phyloP scores from a whole-genome alignment of 1,140 invertebrate species.

The Hydropsyche tenuis region DNA sequence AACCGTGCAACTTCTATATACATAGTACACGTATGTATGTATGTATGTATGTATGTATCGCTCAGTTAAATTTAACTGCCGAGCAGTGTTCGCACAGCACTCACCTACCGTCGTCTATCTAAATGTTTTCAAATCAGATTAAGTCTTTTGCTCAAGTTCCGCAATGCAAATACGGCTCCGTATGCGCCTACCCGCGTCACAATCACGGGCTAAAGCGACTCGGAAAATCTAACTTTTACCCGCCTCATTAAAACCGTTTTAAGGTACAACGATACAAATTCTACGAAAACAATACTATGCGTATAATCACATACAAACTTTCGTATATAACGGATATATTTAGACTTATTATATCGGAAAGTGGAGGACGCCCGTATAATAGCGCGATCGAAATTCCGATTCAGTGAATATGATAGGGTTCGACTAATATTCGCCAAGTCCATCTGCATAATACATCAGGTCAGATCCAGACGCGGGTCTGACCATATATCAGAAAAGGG shows the following conservation, averaged over 20 bases:
- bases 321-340: no score
- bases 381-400: no score
- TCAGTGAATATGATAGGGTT: no score
- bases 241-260: no score
- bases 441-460: conserved; percentile 27
- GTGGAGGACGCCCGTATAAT: no score
- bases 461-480: not conserved
- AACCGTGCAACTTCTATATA: not conserved
- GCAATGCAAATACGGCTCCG: not conserved
- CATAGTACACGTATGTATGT: not conserved
- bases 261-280: no score
- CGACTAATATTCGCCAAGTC: not conserved
- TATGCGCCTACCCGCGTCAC: no score
- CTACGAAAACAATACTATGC: no score
- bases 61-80: conserved; percentile 14
- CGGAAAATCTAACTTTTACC: no score
- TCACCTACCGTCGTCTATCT: not conserved
- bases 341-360: no score
- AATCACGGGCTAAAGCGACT: no score
- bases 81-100: not conserved
- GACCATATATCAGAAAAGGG: not conserved
- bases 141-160: conserved; percentile 12
- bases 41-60: not conserved
- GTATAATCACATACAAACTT: no score
- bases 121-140: conserved; percentile 34